Percentiles rank a stretch among this genome's conserved stretches.
Conservation (phyloP, 2,113 vertebrate species). For the rabbit (Oryctolagus cuniculus) region DNA sequence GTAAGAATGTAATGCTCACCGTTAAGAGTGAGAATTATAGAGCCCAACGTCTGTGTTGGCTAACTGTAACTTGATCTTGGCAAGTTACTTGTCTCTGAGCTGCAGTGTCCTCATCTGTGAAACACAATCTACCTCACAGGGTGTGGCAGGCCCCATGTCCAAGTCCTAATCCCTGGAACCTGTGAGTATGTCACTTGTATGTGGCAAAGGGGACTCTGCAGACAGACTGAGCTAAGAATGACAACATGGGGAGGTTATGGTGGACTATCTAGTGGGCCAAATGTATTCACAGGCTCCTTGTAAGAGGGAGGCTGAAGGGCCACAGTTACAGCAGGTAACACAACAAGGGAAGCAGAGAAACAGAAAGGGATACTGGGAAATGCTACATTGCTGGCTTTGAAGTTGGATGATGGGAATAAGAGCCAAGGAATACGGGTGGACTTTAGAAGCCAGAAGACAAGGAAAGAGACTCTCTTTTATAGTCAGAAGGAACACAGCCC, state of each 20-base stretch:
- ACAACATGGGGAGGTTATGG: background rate
- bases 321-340: background rate
- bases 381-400: background rate
- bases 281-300: background rate
- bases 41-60: slow-evolving; percentile 24
- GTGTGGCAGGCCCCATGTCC: background rate
- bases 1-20: background rate
- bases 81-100: background rate
- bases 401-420: background rate
- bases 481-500: background rate
- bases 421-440: background rate
- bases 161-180: background rate
- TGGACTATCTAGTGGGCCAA: background rate
- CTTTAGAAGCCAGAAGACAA: background rate
- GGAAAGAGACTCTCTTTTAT: background rate
- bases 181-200: background rate
- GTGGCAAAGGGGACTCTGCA: background rate
- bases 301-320: background rate
- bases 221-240: background rate
- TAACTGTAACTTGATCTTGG: slow-evolving; percentile 7
- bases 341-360: background rate
- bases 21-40: background rate
- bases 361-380: background rate
- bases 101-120: background rate
- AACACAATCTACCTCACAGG: slow-evolving; percentile 20